These are phyloP conservation scores for Prionchulus punctatus DNA, from an alignment of 2,888 invertebrate species.

Conservation along the genomic window DNA sequence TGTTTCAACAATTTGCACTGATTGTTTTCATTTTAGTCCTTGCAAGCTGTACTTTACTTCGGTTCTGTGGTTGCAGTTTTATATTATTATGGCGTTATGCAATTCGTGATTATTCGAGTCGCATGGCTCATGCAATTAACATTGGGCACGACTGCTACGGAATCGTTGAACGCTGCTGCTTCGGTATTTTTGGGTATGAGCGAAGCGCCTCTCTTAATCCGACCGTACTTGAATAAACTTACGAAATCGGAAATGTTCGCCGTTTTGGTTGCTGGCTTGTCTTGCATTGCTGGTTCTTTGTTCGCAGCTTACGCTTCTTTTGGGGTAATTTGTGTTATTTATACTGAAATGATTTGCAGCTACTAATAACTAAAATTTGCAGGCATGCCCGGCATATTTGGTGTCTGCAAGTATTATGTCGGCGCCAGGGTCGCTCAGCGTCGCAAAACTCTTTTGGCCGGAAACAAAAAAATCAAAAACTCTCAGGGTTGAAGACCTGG, in stretches of 20 bases:
- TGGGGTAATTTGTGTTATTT: too few relatives aligned
- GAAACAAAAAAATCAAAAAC: conserved; percentile 67
- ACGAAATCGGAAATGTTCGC: conserved; percentile 83
- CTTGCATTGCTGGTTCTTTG: conserved; percentile 83
- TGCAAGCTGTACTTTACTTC: conserved; percentile 83
- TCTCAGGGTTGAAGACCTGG: conserved; percentile 52
- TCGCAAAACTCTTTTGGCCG: conserved; percentile 74
- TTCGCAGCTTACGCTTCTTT: conserved; percentile 78
- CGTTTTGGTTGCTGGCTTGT: conserved; percentile 82
- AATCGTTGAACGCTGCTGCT: conserved; percentile 77
- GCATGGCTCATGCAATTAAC: conserved; percentile 40
- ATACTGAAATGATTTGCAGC: too few relatives aligned
- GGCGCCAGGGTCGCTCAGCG: conserved; percentile 77
- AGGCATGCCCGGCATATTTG: conserved; percentile 56
- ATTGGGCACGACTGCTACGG: conserved; percentile 76
- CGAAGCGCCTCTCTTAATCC: conserved; percentile 71
- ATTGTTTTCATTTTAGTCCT: conserved; percentile 37
- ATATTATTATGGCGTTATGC: conserved; percentile 73
- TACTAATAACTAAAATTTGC: too few relatives aligned
- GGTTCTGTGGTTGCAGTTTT: conserved; percentile 73
- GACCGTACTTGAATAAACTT: conserved; percentile 64
- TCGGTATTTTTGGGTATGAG: conserved; percentile 71
- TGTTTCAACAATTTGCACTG: too few relatives aligned
- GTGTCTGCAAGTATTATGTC: conserved; percentile 90
- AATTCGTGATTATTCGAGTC: conserved; percentile 50